A percentile compares a stretch with the other conserved stretches of the same genome.
Evolutionary conservation across 2,113 vertebrate species (phyloP).

Genomic region (Sisor rabdophorus): DNA sequence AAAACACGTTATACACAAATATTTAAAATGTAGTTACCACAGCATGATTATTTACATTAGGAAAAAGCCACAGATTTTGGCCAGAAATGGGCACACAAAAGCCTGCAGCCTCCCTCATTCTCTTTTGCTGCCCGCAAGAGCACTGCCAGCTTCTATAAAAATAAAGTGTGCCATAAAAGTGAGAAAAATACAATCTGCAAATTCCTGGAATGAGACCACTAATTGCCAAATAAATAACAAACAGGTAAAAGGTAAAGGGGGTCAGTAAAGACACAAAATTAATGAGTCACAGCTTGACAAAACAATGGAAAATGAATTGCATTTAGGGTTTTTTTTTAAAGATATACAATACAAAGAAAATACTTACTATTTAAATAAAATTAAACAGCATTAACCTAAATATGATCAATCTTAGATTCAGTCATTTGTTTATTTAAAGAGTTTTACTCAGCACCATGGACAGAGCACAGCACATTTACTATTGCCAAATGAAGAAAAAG

Average conservation of each 20-base stretch:
- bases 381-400: not conserved
- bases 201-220: slow-evolving; percentile 50
- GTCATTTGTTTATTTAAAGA: slow-evolving; percentile 33
- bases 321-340: not conserved
- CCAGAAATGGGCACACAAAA: slow-evolving; percentile 30
- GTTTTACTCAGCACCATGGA: slow-evolving; percentile 52
- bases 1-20: slow-evolving; percentile 14
- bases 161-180: slow-evolving; percentile 54
- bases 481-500: slow-evolving; percentile 34
- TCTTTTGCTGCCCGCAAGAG: slow-evolving; percentile 41
- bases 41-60: slow-evolving; percentile 32
- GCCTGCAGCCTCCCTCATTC: slow-evolving; percentile 36
- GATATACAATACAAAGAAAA: not conserved
- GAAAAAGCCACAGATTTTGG: slow-evolving; percentile 16
- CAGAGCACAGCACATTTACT: slow-evolving; percentile 42
- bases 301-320: not conserved
- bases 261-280: not conserved
- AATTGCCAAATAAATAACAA: slow-evolving; percentile 53
- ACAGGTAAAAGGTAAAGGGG: slow-evolving; percentile 29
- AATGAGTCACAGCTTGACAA: not conserved
- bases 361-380: not conserved
- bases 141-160: slow-evolving; percentile 55
- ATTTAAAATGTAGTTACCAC: not conserved
- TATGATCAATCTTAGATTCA: slow-evolving; percentile 11
- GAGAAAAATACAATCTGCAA: slow-evolving; percentile 54